Conservation (phyloP, 2,888 invertebrate genomes). For the Lissocephala sabroskyi region DNA sequence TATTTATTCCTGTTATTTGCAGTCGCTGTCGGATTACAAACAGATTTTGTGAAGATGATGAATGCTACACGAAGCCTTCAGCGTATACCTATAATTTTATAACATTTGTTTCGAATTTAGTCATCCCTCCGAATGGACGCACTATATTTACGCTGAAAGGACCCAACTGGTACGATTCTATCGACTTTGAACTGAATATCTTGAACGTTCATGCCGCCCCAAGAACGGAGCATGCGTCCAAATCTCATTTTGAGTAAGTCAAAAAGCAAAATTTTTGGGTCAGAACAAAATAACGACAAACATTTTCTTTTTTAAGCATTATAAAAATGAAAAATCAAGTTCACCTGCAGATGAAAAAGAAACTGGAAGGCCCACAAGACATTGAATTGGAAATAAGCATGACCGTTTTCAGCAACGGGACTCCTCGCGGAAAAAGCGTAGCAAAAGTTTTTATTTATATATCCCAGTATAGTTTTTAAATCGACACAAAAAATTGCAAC, state of each 20-base stretch:
- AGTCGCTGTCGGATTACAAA: slow-evolving; percentile 87
- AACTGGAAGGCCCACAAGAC: slow-evolving; percentile 91
- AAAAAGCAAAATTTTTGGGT: neutral
- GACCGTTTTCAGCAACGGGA: slow-evolving; percentile 83
- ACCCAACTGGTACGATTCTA: slow-evolving; percentile 80
- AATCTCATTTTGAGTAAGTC: slow-evolving; percentile 76
- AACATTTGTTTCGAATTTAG: slow-evolving; percentile 88
- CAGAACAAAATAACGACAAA: neutral
- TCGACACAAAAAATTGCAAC: too few relatives aligned
- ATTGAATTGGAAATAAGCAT: slow-evolving; percentile 89
- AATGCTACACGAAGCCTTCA: slow-evolving; percentile 86
- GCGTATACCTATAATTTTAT: slow-evolving; percentile 95
- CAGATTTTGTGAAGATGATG: slow-evolving; percentile 80
- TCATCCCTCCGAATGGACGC: slow-evolving; percentile 76
- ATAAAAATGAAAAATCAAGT: slow-evolving; percentile 79
- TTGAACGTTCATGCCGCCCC: slow-evolving; percentile 79
- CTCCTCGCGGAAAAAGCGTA: slow-evolving; percentile 86
- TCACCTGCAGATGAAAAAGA: slow-evolving; percentile 81
- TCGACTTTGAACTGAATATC: slow-evolving; percentile 84
- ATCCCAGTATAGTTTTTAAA: too few relatives aligned
- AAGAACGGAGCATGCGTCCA: slow-evolving; percentile 75
- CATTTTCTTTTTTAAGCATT: slow-evolving; percentile 70
- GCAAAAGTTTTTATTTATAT: slow-evolving; percentile 90
- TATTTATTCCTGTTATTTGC: slow-evolving; percentile 48
- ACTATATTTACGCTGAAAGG: slow-evolving; percentile 93